Evolutionary conservation across 2,797 vertebrate species (phyloP).

Genomic region (Anabacerthia variegaticeps): DNA sequence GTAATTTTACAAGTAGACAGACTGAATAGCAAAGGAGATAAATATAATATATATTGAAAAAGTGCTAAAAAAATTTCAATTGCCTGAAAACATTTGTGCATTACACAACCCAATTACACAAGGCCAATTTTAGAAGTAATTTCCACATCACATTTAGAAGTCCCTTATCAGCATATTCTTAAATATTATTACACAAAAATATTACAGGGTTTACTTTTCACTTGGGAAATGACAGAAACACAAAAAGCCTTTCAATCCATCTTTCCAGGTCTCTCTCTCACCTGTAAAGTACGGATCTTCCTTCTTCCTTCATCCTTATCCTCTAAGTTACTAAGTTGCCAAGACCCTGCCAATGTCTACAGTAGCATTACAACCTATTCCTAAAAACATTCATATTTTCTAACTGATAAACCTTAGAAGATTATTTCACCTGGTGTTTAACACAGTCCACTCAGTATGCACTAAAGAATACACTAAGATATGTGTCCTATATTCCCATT

Average conservation of each 20-base stretch:
- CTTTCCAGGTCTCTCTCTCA: not conserved
- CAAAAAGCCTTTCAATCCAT: not conserved
- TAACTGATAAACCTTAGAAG: not conserved
- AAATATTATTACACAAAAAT: not conserved
- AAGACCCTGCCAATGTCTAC: not conserved
- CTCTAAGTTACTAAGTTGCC: not conserved
- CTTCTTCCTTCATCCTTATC: not conserved
- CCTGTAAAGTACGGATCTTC: not conserved
- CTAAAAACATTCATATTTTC: not conserved
- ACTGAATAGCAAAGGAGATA: not conserved
- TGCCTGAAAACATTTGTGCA: not conserved
- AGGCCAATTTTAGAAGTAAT: not conserved
- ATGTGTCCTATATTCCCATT: not conserved
- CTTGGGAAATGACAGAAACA: not conserved
- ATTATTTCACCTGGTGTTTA: not conserved
- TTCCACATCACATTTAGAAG: not conserved
- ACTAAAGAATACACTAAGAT: not conserved
- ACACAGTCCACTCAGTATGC: not conserved
- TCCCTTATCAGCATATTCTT: not conserved
- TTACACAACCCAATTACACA: not conserved
- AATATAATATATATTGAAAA: not conserved
- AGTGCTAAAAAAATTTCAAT: not conserved
- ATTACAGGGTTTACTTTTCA: not conserved
- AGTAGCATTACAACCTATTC: not conserved
- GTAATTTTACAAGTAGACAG: not conserved